Conservation (phyloP, 2,113 vertebrate species). For the crab-eating macaque (Macaca fascicularis) region DNA sequence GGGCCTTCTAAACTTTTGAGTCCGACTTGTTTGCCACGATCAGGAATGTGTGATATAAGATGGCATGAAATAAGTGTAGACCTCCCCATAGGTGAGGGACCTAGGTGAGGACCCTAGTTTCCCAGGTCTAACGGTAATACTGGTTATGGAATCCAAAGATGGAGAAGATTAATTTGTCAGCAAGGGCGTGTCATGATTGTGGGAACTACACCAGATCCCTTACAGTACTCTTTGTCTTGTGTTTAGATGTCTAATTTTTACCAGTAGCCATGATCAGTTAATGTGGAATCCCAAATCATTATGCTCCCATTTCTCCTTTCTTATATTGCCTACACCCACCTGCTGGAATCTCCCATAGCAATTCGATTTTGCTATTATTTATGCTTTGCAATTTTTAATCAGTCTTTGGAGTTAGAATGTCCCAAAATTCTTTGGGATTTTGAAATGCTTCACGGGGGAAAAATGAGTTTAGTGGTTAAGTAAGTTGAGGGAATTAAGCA, state of each 20-base stretch:
- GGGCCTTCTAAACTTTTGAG: not conserved
- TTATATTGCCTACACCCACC: constrained; percentile 18
- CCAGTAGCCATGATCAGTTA: constrained; percentile 65
- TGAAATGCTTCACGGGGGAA: not conserved
- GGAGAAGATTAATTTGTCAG: not conserved
- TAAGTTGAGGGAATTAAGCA: not conserved
- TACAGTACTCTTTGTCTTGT: constrained; percentile 62
- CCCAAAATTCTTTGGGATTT: constrained; percentile 10
- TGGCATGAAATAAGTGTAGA: not conserved
- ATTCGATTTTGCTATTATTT: not conserved
- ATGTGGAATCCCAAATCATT: constrained; percentile 66
- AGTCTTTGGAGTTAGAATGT: not conserved
- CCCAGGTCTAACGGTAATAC: not conserved
- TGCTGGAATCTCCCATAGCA: not conserved
- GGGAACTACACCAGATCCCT: not conserved
- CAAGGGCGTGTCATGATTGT: not conserved
- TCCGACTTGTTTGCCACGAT: not conserved
- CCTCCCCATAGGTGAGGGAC: not conserved
- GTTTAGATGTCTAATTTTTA: constrained; percentile 74
- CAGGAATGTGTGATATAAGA: no score
- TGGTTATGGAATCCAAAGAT: not conserved
- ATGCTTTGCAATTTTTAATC: not conserved
- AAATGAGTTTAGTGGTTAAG: not conserved
- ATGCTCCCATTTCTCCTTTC: constrained; percentile 59
- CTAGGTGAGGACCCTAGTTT: not conserved